phyloP scores from a whole-genome alignment of 2,797 vertebrate genomes.

The Sebastes minor region DNA sequence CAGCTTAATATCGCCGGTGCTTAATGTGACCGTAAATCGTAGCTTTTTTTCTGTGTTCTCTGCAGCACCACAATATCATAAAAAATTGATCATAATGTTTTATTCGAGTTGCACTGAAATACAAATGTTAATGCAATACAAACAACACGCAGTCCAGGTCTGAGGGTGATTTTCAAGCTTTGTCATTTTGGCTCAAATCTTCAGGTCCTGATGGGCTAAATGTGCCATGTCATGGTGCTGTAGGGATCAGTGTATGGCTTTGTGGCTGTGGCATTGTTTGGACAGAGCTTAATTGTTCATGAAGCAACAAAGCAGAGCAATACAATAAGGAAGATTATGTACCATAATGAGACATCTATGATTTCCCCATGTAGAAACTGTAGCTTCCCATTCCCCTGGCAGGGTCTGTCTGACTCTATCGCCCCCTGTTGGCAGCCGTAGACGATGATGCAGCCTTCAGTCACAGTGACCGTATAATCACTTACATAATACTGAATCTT shows the following conservation, averaged over 20 bases:
- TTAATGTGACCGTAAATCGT: slow-evolving; percentile 30
- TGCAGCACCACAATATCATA: slow-evolving; percentile 61
- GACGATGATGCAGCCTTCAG: slow-evolving; percentile 14
- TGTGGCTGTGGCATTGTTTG: not conserved
- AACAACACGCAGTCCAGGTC: not conserved
- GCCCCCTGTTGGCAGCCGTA: slow-evolving; percentile 34
- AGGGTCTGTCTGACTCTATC: slow-evolving; percentile 27
- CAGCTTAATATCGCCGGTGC: slow-evolving; percentile 55
- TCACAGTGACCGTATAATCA: slow-evolving; percentile 12
- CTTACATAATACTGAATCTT: slow-evolving; percentile 36
- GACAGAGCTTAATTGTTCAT: not conserved
- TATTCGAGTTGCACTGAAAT: not conserved
- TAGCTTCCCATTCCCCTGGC: slow-evolving; percentile 22
- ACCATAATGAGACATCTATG: slow-evolving; percentile 7
- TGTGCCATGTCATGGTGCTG: slow-evolving; percentile 60
- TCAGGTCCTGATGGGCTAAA: not conserved
- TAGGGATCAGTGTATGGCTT: slow-evolving; percentile 58
- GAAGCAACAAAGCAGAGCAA: slow-evolving; percentile 12
- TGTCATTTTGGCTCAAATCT: not conserved
- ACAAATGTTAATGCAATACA: not conserved
- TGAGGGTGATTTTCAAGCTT: not conserved
- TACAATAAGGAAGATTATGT: not conserved
- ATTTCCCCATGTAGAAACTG: slow-evolving; percentile 28
- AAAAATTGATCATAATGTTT: slow-evolving; percentile 8
- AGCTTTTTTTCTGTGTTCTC: slow-evolving; percentile 50